These are phyloP conservation scores for Pollenia angustigena DNA, from an alignment of 2,888 invertebrate genomes.

Conservation along the genomic window DNA sequence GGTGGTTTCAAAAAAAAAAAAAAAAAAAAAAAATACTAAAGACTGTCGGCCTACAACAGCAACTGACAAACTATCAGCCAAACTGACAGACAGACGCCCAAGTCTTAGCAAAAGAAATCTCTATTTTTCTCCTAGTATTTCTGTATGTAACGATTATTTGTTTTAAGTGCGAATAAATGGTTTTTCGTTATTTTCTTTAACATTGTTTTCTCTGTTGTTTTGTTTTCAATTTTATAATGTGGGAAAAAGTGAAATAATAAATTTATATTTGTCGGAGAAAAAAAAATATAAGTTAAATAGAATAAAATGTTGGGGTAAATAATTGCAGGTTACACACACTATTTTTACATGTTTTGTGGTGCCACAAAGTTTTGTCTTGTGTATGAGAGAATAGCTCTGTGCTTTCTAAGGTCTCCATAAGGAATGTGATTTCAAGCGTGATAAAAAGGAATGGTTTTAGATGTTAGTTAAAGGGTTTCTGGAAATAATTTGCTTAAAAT, in stretches of 20 bases:
- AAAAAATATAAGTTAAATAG: not conserved
- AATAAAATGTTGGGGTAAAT: slow-evolving; percentile 49
- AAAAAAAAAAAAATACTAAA: not conserved
- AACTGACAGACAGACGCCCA: not conserved
- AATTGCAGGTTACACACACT: slow-evolving; percentile 63
- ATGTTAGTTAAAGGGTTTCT: not conserved
- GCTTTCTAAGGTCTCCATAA: slow-evolving; percentile 27
- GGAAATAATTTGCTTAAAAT: not conserved
- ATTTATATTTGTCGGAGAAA: not conserved
- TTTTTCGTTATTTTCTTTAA: slow-evolving; percentile 40
- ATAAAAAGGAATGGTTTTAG: not conserved
- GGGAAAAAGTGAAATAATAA: slow-evolving; percentile 50
- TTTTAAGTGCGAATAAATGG: slow-evolving; percentile 68
- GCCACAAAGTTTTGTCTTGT: not conserved
- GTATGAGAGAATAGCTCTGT: not conserved
- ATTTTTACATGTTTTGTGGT: not conserved
- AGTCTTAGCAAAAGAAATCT: slow-evolving; percentile 32
- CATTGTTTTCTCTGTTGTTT: not conserved
- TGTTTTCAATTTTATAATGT: slow-evolving; percentile 26
- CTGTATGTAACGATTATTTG: slow-evolving; percentile 37
- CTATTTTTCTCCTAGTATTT: slow-evolving; percentile 7
- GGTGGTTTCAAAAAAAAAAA: not conserved
- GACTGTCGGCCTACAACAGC: not conserved
- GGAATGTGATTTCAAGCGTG: slow-evolving; percentile 47
- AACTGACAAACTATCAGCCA: slow-evolving; percentile 16